These are phyloP conservation scores for Sebastolobus alascanus DNA, from an alignment of 2,797 vertebrate genomes.

Conservation along the genomic window DNA sequence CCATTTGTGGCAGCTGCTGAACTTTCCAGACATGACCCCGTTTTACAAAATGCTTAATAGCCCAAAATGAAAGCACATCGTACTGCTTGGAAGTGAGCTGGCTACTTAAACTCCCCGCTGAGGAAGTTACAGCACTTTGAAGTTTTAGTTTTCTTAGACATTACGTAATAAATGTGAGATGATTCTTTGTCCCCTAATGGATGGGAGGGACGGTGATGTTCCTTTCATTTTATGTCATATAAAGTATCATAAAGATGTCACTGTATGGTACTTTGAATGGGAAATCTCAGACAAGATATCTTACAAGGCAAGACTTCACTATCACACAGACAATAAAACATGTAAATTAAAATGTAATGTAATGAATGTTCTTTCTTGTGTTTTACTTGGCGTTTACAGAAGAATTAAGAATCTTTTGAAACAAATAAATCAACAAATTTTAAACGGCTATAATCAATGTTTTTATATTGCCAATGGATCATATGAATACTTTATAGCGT, in stretches of 20 bases:
- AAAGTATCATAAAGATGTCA: background rate
- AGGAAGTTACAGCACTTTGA: slow-evolving; percentile 43
- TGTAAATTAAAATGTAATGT: background rate
- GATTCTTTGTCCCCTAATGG: slow-evolving; percentile 6
- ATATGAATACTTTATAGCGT: background rate
- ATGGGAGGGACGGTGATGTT: background rate
- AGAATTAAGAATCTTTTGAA: background rate
- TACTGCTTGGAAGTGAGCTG: background rate
- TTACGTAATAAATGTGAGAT: background rate
- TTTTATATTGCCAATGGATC: background rate
- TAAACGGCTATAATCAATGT: background rate
- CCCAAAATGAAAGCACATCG: slow-evolving; percentile 20
- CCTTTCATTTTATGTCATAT: slow-evolving; percentile 4
- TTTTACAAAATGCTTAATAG: slow-evolving; percentile 10
- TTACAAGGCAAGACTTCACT: background rate
- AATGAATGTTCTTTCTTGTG: background rate
- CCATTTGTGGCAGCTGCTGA: slow-evolving; percentile 12
- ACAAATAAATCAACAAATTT: background rate
- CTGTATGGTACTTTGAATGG: background rate
- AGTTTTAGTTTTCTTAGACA: slow-evolving; percentile 13
- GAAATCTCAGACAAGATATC: background rate
- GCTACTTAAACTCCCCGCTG: background rate
- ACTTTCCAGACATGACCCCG: background rate
- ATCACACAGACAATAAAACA: background rate
- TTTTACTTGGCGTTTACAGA: background rate